phyloP scores from a whole-genome alignment of 2,797 vertebrate genomes.

The Meriones psammophilus region DNA sequence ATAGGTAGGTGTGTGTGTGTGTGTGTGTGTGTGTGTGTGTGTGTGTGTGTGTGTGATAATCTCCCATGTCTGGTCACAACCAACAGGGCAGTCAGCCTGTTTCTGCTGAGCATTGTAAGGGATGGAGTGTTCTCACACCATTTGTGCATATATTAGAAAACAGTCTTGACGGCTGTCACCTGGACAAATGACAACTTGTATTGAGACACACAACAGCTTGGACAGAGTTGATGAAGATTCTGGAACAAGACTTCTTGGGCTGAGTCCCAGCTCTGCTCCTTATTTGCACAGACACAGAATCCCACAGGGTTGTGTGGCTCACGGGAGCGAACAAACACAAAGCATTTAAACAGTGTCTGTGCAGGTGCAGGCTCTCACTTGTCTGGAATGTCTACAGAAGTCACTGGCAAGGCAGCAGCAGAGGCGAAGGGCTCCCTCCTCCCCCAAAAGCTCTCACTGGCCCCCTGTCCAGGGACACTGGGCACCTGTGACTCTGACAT shows the following conservation, averaged over 20 bases:
- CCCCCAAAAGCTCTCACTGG: not conserved
- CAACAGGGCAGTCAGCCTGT: not conserved
- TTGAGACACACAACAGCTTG: slow-evolving; percentile 28
- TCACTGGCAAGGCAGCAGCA: slow-evolving; percentile 6
- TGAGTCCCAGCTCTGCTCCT: not conserved
- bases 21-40: not conserved
- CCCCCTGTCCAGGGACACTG: not conserved
- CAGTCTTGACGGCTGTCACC: not conserved
- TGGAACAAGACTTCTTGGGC: not conserved
- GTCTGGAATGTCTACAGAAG: not conserved
- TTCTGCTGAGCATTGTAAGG: slow-evolving; percentile 23
- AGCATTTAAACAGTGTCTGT: not conserved
- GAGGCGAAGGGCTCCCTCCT: not conserved
- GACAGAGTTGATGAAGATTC: not conserved
- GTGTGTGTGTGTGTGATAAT: no score
- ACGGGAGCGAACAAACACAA: not conserved
- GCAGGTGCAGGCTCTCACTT: not conserved
- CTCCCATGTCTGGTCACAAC: no score
- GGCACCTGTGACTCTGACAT: not conserved
- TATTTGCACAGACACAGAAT: not conserved
- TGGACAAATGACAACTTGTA: slow-evolving; percentile 1
- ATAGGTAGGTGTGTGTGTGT: not conserved
- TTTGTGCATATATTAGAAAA: not conserved
- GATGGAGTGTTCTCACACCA: not conserved
- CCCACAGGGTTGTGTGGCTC: not conserved